Base-by-base conservation (phyloP, 2,797 vertebrate genomes). In the Microctenopoma steveboyesi region DNA sequence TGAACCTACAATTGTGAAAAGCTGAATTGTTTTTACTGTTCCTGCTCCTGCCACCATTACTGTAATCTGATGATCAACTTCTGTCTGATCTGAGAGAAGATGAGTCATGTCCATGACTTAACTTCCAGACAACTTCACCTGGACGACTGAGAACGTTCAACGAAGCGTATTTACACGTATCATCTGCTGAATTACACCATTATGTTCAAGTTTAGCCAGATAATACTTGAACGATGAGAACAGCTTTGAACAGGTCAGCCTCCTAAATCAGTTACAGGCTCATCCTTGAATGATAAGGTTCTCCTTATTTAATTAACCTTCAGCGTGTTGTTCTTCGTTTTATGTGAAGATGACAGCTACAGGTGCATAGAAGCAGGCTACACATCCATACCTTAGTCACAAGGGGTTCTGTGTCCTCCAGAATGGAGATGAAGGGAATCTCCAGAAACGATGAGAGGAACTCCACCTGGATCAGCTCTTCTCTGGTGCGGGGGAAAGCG, bases 341-440 rank as follows among this genome's bases (percentile, higher is more conserved):
- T 8, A 37, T 71, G 54, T 43, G 22, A 69, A 66, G 16, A 64
- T 39, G 18, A 52, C 60, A 71, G 68, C 66, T 48, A 88, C 86
- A 83, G 72, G 78, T 82, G 77, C 5, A 16, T 48, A 49, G 10
- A 45, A 22, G 51, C 18, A 52, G 60, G 16, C 43, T 9, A 16
- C 25, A 22, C 50, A 14, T 9, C 5, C 64, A 4, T 93, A 98
- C 97, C 96, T 96, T 93, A 40, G 92, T 93, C 54, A 92, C 91
- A 48, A 96, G 94, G 47, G 95, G 94, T 54, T 95, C 93, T 52
- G 93, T 95, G 74, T 92, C 87, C 83, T 96, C 94, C 79, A 95
- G 86, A 86, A 98, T 89, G 88, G 96, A 98, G 86, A 98, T 74
- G 90, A 98, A 95, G 4, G 97, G 97, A 85, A 97, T 94, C 92